Conservation (phyloP, 2,888 invertebrate species). For the Hypolimnas misippus region DNA sequence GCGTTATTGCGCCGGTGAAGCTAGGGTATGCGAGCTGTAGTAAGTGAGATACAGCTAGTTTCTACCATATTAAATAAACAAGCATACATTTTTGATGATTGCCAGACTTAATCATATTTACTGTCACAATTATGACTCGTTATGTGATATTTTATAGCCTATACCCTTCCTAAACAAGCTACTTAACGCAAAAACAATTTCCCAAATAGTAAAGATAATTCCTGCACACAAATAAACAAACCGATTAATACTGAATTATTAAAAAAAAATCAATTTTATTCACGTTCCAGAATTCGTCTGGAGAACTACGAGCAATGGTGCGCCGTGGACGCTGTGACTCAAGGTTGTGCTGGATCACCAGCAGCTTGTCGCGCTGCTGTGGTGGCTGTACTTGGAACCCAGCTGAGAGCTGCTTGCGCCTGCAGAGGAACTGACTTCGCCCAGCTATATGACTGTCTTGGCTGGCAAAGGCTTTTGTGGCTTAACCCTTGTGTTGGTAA, state of each 20-base stretch:
- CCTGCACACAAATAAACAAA: neutral
- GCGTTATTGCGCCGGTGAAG: no score
- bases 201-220: no score
- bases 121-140: no score
- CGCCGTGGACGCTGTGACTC: conserved; percentile 94
- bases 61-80: no score
- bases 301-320: conserved; percentile 96
- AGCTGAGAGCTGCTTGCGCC: conserved; percentile 93
- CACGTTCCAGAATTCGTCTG: conserved; percentile 86
- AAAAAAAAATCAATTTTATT: neutral
- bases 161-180: no score
- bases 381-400: conserved; percentile 95
- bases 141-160: no score
- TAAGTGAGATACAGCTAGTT: no score
- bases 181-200: no score
- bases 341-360: conserved; percentile 93
- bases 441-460: conserved; percentile 93
- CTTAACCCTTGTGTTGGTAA: conserved; percentile 96
- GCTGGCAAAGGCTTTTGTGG: conserved; percentile 95
- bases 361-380: conserved; percentile 94
- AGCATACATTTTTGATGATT: no score
- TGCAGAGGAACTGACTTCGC: conserved; percentile 94
- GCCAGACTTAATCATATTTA: no score
- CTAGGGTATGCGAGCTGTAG: no score
- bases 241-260: neutral